phyloP scores from a whole-genome alignment of 2,113 vertebrate genomes.

The Equus quagga region DNA sequence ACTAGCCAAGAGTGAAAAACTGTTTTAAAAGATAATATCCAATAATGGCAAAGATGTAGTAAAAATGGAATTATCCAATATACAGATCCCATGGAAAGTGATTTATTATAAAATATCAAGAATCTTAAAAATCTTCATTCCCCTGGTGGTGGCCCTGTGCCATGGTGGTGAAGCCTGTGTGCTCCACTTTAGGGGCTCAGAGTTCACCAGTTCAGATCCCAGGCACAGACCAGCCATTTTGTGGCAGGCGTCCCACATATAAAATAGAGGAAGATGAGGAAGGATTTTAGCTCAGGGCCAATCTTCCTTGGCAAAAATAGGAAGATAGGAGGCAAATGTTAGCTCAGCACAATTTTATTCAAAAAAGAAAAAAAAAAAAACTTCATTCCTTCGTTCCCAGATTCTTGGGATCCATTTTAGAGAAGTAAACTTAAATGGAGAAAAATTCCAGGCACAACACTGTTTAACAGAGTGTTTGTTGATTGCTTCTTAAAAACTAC shows the following conservation, averaged over 20 bases:
- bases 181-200: too few relatives aligned
- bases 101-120: neutral
- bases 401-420: neutral
- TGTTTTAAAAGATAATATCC: neutral
- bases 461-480: neutral
- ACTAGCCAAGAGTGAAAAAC: neutral
- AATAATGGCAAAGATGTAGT: neutral
- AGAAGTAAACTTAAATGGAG: neutral
- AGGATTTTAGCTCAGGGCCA: too few relatives aligned
- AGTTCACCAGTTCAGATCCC: too few relatives aligned
- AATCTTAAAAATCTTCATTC: neutral
- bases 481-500: conserved; percentile 1
- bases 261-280: too few relatives aligned
- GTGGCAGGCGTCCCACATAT: too few relatives aligned
- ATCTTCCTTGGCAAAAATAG: too few relatives aligned
- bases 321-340: too few relatives aligned
- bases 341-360: too few relatives aligned
- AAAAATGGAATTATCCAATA: neutral
- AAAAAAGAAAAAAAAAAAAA: neutral
- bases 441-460: neutral
- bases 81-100: neutral
- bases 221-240: too few relatives aligned
- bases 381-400: neutral
- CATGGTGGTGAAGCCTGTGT: too few relatives aligned
- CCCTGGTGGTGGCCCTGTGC: too few relatives aligned